A percentile compares a stretch with the other conserved stretches of the same genome.
phyloP scores from a whole-genome alignment of 2,797 vertebrate species.

The Prunella strophiata region DNA sequence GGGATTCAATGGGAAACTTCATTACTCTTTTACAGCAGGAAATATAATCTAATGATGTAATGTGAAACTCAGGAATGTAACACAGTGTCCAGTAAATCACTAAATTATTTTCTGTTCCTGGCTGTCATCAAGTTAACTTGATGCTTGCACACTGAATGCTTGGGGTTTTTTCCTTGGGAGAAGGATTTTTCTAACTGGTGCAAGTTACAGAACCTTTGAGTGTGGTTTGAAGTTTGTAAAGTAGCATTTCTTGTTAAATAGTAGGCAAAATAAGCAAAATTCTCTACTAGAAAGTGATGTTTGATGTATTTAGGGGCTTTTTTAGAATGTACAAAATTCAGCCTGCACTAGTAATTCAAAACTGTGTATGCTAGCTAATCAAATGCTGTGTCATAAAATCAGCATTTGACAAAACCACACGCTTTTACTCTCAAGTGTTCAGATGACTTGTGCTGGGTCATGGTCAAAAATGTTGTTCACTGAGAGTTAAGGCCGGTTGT shows the following conservation, averaged over 20 bases:
- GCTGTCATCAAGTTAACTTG: background rate
- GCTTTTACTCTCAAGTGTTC: background rate
- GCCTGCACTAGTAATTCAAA: background rate
- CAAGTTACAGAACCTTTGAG: background rate
- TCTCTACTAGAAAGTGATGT: background rate
- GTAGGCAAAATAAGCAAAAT: background rate
- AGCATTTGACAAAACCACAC: background rate
- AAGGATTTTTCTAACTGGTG: background rate
- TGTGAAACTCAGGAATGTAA: slow-evolving; percentile 41
- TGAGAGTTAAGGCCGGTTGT: background rate
- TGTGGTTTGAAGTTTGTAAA: background rate
- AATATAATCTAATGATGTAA: slow-evolving; percentile 47
- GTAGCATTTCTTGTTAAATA: background rate
- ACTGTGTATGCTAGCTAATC: background rate
- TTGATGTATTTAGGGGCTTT: background rate
- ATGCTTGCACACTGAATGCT: background rate
- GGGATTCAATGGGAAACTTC: slow-evolving; percentile 18
- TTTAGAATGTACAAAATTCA: background rate
- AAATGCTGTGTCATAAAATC: background rate
- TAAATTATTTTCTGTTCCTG: slow-evolving; percentile 30
- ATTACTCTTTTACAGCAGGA: slow-evolving; percentile 32
- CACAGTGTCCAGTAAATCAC: background rate
- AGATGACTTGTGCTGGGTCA: background rate
- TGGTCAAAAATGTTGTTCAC: background rate
- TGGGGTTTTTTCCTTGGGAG: background rate